Base-by-base conservation (phyloP, 2,797 vertebrate species). In the Phrynocephalus guinanensis region DNA sequence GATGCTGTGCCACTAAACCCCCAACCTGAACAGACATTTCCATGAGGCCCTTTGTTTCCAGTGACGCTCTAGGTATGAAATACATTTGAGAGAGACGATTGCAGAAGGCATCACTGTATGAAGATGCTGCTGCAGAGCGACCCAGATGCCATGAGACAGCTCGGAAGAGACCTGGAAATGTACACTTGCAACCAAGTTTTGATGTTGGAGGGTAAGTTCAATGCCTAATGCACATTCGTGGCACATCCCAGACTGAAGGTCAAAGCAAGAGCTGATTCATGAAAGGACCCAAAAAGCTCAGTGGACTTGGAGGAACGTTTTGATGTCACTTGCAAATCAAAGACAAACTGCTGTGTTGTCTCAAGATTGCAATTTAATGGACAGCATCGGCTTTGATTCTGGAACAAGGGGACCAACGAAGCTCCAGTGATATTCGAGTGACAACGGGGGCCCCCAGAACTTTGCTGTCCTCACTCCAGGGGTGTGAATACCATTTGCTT, bases 1-100 rank as follows among this genome's bases (percentile, higher is more conserved):
- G 5, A 0, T 3, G 18, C 0, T 3, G 18, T 7, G 66, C 5
- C 9, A 2, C 71, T 16, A 2, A 0, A 0, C 26, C 28, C 0
- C 0, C 2, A 67, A 52, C 28, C 72, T 44, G 77, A 2, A 0
- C 28, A 20, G 30, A 2, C 1, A 0, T 10, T 88, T 38, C 6
- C 80, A 26, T 30, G 20, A 4, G 16, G 60, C 67, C 81, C 1
- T 5, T 5, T 0, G 81, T 6, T n/a, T n/a, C 22, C 0, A 0
- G 6, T 56, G 52, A 8, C 26, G 3, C 26, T 75, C 68, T 48
- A 81, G 28, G 26, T 26, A 5, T 66, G 13, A 60, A 38, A 28
- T 22, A 28, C 60, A 77, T 56, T 18, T 26, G 6, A 5, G 28
- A 8, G 44, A 22, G 2, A 90, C 3, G 24, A 44, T 16, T 3